Evolutionary conservation across 1,140 invertebrate genomes (phyloP).

Genomic region (Tetragnatha versicolor): DNA sequence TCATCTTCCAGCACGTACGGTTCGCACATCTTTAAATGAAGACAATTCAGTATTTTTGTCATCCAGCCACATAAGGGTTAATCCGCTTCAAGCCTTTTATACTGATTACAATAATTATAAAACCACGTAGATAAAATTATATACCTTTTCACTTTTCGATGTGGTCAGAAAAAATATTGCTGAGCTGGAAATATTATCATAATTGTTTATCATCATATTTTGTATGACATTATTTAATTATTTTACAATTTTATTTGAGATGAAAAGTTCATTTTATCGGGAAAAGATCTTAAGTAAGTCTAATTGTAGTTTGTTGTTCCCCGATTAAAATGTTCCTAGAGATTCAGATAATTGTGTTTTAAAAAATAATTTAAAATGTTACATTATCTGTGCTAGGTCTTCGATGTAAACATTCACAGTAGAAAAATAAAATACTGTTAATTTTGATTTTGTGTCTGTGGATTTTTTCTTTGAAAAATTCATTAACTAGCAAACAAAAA

Average conservation of each 20-base stretch:
- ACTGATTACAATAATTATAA: background rate
- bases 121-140: background rate
- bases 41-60: too few species aligned
- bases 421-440: slow-evolving; percentile 48
- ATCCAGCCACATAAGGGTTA: too few species aligned
- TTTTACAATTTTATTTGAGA: background rate
- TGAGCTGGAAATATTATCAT: background rate
- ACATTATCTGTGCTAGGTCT: slow-evolving; percentile 26
- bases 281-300: background rate
- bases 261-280: slow-evolving; percentile 13
- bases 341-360: slow-evolving; percentile 14
- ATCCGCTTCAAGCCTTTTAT: background rate
- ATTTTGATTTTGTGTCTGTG: too few species aligned
- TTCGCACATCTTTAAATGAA: too few species aligned
- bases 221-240: slow-evolving; percentile 2
- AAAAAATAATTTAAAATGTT: slow-evolving; percentile 26
- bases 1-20: too few species aligned
- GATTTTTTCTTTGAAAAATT: too few species aligned
- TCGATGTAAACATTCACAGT: slow-evolving; percentile 38
- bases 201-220: background rate
- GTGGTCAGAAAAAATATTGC: background rate
- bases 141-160: background rate
- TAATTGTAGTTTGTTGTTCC: slow-evolving; percentile 23
- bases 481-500: too few species aligned
- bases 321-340: slow-evolving; percentile 32